These are phyloP conservation scores for Sthenelais limicola DNA, from an alignment of 2,888 invertebrate species.

Conservation along the genomic window DNA sequence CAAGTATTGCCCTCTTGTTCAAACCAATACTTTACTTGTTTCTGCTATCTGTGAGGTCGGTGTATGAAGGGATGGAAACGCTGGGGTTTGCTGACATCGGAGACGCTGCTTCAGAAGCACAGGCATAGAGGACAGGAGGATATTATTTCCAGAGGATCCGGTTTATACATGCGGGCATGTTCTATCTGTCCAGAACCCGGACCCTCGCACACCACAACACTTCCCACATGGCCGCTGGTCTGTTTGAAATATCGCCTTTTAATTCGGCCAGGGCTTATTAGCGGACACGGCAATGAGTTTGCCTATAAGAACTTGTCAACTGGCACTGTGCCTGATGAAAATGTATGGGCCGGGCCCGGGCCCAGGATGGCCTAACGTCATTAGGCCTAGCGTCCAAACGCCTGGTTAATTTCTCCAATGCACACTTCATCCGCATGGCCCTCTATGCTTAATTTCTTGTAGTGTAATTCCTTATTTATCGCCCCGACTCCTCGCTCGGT, in stretches of 20 bases:
- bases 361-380: conserved; percentile 17
- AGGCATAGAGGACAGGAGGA: too few species aligned
- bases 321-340: conserved; percentile 30
- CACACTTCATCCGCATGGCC: conserved; percentile 17
- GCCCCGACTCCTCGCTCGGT: neutral
- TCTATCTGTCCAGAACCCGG: too few species aligned
- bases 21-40: too few species aligned
- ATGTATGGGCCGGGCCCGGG: conserved; percentile 18
- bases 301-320: conserved; percentile 39
- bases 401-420: conserved; percentile 37
- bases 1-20: too few species aligned
- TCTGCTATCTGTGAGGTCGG: too few species aligned
- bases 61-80: too few species aligned
- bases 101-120: too few species aligned
- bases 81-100: too few species aligned
- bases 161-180: too few species aligned
- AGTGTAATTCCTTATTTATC: conserved; percentile 44
- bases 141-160: too few species aligned
- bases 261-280: conserved; percentile 38
- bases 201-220: neutral
- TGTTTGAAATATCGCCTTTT: conserved; percentile 27
- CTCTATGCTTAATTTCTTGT: conserved; percentile 34
- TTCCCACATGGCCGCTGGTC: neutral
- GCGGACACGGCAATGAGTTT: conserved; percentile 25
- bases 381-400: conserved; percentile 20